Base-by-base conservation (phyloP, 2,113 vertebrate genomes). In the Ciconia maguari region DNA sequence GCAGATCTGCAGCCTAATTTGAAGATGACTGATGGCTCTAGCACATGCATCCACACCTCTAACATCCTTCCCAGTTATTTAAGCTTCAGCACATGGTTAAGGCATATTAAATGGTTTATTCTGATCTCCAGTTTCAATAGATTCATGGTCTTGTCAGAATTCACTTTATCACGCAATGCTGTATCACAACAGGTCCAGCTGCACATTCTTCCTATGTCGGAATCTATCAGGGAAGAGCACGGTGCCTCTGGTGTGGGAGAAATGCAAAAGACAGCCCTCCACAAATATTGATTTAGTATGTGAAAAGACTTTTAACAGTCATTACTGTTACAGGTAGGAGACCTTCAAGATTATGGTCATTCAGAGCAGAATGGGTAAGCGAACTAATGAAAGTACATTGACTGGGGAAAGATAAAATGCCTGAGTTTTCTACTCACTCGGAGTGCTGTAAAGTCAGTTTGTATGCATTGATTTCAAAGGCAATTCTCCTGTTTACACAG, bases 401-500 rank as follows among this genome's bases (percentile, higher is more conserved):
- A 62, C 77, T 27, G 22, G 16, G 20, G 62, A 83, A 94, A 91
- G 89, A 95, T 58, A 90, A 89, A 96, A 96, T 34, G 60, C 79
- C 84, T 17, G 62, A 93, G 86, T 91, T 94, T 89, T 86, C 87
- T 76, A n/a, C 74, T 90, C 49, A 42, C 42, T 83, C 9, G 4
- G 70, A 58, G n/a, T 41, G 71, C 89, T 91, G 29, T 85, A 66
- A 91, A 92, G 82, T 86, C 93, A 75, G 84, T 86, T 94, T 93
- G 51, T 68, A 38, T 36, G 78, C 95, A 93, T 77, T 86, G 89
- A 95, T 95, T 95, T 86, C 60, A 87, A 90, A 88, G 74, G 70
- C 90, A 93, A 54, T 92, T 90, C 83, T 96, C 77, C 61, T 87
- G 64, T 95, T 96, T 95, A 86, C 54, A 66, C 24, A 86, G 60